Evolutionary conservation across 2,888 invertebrate species (phyloP), one percentile per base, ranked within the genome.

Genomic region (Eledona agricola): DNA sequence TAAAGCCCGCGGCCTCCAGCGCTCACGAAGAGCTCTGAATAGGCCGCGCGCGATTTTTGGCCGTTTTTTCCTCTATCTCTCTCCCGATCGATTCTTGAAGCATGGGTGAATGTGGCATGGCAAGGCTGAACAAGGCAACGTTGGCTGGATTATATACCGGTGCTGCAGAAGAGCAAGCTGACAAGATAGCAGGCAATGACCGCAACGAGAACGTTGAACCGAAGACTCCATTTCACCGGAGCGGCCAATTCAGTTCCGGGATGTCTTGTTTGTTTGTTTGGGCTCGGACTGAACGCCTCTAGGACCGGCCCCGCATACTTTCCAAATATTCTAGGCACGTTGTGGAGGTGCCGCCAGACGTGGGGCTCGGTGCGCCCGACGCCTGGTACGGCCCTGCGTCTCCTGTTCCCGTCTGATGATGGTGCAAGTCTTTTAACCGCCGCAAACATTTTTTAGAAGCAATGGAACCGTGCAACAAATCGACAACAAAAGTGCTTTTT

Each of bases 121-220:
- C 55, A 55, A 55, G 55, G 55, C 45, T 55, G 55, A 53, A 53
- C 58, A 55, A 61, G 63, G 63, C 63, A 62, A 62, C 62, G 51
- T 37, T 51, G n/a, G n/a, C n/a, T n/a, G 50, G 50, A 54, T 50
- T 45, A 31, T 37, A 50, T 61, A 61, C 61, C 59, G 59, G 59
- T 57, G 61, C 59, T 58, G 58, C 46, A 55, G 47, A 51, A 55
- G 55, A 59, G 46, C 52, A 52, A 66, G 65, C 61, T 60, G 69
- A 71, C 71, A 71, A 72, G 70, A 69, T 69, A 70, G 56, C 69
- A 72, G 70, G 70, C 72, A 72, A 71, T 71, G 72, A 73, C 72
- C 72, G 71, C 60, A 59, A 54, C 58, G 57, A 60, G 72, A 69
- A 64, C 71, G 60, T 72, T 72, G 71, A 68, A 72, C 72, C 65